Conservation (phyloP, 2,888 invertebrate genomes). For the Bembecia ichneumoniformis region DNA sequence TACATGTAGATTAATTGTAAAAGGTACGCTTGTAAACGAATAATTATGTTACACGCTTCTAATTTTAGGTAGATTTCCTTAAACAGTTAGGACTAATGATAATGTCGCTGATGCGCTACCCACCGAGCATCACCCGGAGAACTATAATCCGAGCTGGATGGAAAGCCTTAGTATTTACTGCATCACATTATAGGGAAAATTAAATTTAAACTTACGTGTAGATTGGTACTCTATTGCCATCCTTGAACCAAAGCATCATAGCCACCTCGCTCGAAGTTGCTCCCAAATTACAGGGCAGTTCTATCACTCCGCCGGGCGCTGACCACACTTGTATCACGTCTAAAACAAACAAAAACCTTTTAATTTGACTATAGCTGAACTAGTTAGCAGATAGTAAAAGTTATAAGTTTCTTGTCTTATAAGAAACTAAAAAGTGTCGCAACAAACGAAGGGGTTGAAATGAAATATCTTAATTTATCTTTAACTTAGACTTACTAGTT, state of each 20-base stretch:
- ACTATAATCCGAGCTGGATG: too few relatives aligned
- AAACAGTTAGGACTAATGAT: too few relatives aligned
- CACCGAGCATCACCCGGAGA: too few relatives aligned
- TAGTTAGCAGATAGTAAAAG: slow-evolving; percentile 1
- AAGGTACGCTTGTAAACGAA: too few relatives aligned
- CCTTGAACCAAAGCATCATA: slow-evolving; percentile 93
- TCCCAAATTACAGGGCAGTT: slow-evolving; percentile 87
- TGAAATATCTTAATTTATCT: neutral
- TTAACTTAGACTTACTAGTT: too few relatives aligned
- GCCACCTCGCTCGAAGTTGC: slow-evolving; percentile 82
- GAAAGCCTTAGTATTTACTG: too few relatives aligned
- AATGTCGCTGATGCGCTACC: too few relatives aligned
- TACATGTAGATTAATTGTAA: too few relatives aligned
- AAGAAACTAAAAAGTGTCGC: neutral
- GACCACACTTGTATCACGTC: slow-evolving; percentile 77
- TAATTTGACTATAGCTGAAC: neutral
- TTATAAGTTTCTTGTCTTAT: neutral
- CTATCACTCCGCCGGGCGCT: slow-evolving; percentile 80
- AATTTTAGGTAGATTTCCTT: too few relatives aligned
- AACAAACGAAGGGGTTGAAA: neutral
- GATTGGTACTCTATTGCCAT: slow-evolving; percentile 85
- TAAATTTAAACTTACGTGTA: slow-evolving; percentile 78
- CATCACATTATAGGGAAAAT: neutral
- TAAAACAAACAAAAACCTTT: slow-evolving; percentile 20
- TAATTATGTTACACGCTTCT: too few relatives aligned